Base-by-base conservation (phyloP, 1,140 invertebrate species). In the Octopus bimaculoides region DNA sequence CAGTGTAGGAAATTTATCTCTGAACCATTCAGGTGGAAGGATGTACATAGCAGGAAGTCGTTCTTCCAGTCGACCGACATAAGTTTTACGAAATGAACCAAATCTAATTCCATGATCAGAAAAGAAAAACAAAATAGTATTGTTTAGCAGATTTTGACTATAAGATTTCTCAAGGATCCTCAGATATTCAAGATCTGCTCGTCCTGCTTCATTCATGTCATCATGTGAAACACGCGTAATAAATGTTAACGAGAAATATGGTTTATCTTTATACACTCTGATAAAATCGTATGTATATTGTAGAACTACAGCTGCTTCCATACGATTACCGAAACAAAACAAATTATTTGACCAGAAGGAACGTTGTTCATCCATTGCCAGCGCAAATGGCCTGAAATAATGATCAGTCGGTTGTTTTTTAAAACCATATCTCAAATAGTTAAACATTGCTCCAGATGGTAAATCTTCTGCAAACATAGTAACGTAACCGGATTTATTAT, bases 31-130 rank as follows among this genome's bases (percentile, higher is more conserved):
- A 0, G 97, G 96, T n/a, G 97, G 82, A 83, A 93, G 92, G 5
- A 97, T 89, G 83, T 94, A 94, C 14, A 96, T 91, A 81, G 96
- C 95, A 0, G 97, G 97, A 41, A 98, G 88, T 71, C 96, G 90
- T 87, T 98, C 96, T 89, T 99, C 97, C 80, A 97, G 91, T 87
- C 95, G 93, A 0, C 97, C 97, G 78, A 92, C 93, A 87, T 94
- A 94, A 0, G 96, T 97, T 83, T 92, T 88, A 41, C 95, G 88
- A 26, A 96, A 93, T 5, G 91, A 90, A 4, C 97, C 96, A 91
- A 95, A 98, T 54, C 97, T 89, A 85, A 97, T 94, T 83, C 97
- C 97, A 88, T 98, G 97, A 89, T 99, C 97, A 85, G 96, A 97
- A 82, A 97, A 91, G 20, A 98, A 92, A 53, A 98, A 91, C 0